Conservation (phyloP, 2,797 vertebrate species). For the Lepilemur septentrionalis region DNA sequence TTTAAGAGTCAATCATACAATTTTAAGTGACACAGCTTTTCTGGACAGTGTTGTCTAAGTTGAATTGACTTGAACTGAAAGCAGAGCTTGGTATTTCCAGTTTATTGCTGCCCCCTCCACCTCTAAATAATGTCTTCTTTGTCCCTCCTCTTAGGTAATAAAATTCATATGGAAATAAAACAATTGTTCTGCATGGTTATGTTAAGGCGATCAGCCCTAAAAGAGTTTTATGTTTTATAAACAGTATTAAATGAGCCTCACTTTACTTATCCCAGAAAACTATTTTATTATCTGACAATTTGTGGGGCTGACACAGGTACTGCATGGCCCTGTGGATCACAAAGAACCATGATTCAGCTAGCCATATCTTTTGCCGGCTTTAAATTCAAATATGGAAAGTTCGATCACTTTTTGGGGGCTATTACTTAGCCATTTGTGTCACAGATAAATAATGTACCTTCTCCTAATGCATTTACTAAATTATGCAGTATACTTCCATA, state of each 20-base stretch:
- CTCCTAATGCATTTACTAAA: conserved; percentile 2
- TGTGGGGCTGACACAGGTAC: not conserved
- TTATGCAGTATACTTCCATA: not conserved
- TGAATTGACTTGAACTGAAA: not conserved
- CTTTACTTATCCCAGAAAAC: not conserved
- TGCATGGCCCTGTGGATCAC: not conserved
- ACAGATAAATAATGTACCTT: not conserved
- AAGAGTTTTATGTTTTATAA: not conserved
- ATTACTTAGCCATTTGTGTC: not conserved
- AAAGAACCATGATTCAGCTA: not conserved
- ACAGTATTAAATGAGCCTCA: not conserved
- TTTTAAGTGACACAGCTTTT: not conserved
- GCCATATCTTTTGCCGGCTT: not conserved
- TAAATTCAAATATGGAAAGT: not conserved
- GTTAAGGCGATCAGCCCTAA: not conserved
- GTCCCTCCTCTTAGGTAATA: not conserved
- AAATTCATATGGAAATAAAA: not conserved
- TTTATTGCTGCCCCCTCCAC: not conserved
- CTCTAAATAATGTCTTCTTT: not conserved
- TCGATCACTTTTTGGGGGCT: not conserved
- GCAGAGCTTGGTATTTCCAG: not conserved
- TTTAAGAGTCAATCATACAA: not conserved
- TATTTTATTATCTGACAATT: not conserved
- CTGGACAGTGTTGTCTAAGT: not conserved
- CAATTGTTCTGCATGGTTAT: not conserved